Evolutionary conservation across 2,888 invertebrate species (phyloP).

Genomic region (Apeira syringaria): DNA sequence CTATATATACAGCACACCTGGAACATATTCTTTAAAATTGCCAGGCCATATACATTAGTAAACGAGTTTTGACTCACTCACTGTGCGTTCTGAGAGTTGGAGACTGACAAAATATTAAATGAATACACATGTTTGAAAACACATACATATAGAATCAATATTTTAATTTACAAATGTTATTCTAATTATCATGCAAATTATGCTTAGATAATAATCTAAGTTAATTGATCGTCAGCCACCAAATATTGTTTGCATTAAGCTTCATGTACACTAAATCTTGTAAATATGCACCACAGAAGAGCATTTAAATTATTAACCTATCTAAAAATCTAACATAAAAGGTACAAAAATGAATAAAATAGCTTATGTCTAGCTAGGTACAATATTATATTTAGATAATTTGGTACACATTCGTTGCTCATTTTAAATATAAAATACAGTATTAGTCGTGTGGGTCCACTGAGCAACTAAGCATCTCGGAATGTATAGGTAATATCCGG

Average conservation of each 20-base stretch:
- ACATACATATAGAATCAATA: too few relatives aligned
- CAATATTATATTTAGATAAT: constrained; percentile 70
- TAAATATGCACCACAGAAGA: constrained; percentile 25
- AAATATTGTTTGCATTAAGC: too few relatives aligned
- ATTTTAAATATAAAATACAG: constrained; percentile 53
- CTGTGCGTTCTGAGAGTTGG: not conserved
- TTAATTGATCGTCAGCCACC: too few relatives aligned
- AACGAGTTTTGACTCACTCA: constrained; percentile 10
- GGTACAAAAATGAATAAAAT: constrained; percentile 49
- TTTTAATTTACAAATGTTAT: too few relatives aligned
- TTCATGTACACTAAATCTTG: not conserved
- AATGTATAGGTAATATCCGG: constrained; percentile 60
- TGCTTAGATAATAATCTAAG: too few relatives aligned
- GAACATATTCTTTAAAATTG: constrained; percentile 18
- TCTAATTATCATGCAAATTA: too few relatives aligned
- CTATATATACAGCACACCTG: constrained; percentile 14
- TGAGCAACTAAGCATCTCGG: constrained; percentile 69
- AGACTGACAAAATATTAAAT: too few relatives aligned
- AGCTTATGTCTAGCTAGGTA: constrained; percentile 73
- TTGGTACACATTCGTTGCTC: constrained; percentile 83
- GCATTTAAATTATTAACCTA: constrained; percentile 29
- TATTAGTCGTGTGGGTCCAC: constrained; percentile 45
- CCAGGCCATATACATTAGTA: constrained; percentile 10
- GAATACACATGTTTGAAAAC: too few relatives aligned
- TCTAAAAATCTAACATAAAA: constrained; percentile 38